A percentile compares a stretch with the other conserved stretches of the same genome.
These are phyloP conservation scores for Cryptoblepharus egeriae DNA, from an alignment of 2,797 vertebrate genomes.

Conservation along the genomic window DNA sequence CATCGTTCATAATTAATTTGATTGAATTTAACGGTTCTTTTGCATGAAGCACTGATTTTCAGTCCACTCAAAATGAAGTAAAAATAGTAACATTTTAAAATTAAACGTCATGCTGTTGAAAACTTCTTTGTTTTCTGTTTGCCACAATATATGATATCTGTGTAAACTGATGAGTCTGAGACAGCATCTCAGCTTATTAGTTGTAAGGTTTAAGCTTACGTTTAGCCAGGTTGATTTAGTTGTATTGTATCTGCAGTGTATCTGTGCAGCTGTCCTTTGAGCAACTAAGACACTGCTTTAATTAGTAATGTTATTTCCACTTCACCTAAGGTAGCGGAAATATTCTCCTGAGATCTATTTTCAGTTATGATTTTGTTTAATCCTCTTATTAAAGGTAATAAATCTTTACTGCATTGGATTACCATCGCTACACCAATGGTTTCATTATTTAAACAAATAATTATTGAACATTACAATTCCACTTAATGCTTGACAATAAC, in stretches of 20 bases:
- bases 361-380: constrained; percentile 77
- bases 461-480: constrained; percentile 73
- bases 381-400: constrained; percentile 79
- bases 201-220: neutral
- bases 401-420: constrained; percentile 72
- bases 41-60: neutral
- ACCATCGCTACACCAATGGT: constrained; percentile 68
- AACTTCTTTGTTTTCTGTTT: neutral
- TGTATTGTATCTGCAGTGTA: neutral
- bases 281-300: constrained; percentile 65
- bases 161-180: constrained; percentile 3
- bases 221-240: neutral
- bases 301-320: constrained; percentile 75
- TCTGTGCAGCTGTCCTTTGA: constrained; percentile 8
- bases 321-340: constrained; percentile 74
- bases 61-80: neutral
- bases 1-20: neutral
- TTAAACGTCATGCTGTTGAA: neutral
- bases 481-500: constrained; percentile 72
- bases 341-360: constrained; percentile 74
- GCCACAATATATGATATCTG: neutral
- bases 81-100: neutral
- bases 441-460: constrained; percentile 82
- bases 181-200: neutral
- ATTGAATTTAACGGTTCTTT: neutral